These are phyloP conservation scores for Cichlasoma orientale DNA, from an alignment of 2,797 vertebrate genomes.

Conservation along the genomic window DNA sequence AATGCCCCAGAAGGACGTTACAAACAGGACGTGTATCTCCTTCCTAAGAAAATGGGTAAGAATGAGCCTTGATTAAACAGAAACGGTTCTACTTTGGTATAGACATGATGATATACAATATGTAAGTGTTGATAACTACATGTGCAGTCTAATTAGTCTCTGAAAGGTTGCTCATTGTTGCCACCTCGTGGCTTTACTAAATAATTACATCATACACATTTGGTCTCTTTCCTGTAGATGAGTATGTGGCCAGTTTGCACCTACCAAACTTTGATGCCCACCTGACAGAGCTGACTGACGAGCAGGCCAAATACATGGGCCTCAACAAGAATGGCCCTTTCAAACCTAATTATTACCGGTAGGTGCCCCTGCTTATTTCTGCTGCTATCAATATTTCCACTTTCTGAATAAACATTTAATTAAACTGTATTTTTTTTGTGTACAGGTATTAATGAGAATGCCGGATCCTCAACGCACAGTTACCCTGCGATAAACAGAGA, in stretches of 20 bases:
- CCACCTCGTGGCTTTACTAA: conserved; percentile 36
- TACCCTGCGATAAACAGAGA: conserved; percentile 74
- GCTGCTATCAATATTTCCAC: neutral
- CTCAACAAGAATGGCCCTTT: conserved; percentile 99
- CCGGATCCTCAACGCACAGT: conserved; percentile 53
- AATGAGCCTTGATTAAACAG: neutral
- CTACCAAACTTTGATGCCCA: conserved; percentile 96
- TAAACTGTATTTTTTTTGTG: conserved; percentile 47
- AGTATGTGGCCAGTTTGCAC: conserved; percentile 96
- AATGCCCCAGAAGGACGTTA: conserved; percentile 97
- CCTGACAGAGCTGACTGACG: conserved; percentile 95
- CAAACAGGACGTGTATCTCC: conserved; percentile 97
- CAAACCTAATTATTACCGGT: conserved; percentile 99
- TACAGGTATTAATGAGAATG: conserved; percentile 79
- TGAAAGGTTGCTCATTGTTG: conserved; percentile 25
- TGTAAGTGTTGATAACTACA: neutral
- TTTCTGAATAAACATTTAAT: neutral
- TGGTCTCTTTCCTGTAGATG: conserved; percentile 80
- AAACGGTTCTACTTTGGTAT: neutral
- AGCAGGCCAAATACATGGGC: conserved; percentile 98
- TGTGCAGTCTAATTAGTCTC: rapidly evolving
- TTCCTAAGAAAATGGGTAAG: conserved; percentile 99
- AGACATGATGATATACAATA: neutral
- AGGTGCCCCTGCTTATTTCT: neutral
- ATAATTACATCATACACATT: conserved; percentile 1